These are phyloP conservation scores for Melanerpes aurifrons DNA, from an alignment of 2,113 vertebrate species.

Conservation along the genomic window DNA sequence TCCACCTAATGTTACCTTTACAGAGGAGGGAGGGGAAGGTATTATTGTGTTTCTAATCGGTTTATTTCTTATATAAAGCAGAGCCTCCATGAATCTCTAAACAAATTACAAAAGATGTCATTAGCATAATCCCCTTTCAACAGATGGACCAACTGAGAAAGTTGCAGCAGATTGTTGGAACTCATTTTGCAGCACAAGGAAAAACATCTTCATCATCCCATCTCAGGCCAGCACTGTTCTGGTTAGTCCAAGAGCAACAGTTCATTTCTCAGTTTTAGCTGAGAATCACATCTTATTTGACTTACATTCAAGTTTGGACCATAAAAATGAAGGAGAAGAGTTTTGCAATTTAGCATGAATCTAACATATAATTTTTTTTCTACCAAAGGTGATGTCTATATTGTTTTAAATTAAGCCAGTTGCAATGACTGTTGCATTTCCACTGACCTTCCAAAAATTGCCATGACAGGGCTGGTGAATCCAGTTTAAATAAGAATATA, in stretches of 20 bases:
- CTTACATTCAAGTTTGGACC: not conserved
- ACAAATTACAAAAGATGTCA: not conserved
- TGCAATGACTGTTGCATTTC: not conserved
- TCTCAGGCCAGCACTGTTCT: not conserved
- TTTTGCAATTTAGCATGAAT: not conserved
- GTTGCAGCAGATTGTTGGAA: not conserved
- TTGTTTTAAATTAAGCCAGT: not conserved
- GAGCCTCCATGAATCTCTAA: not conserved
- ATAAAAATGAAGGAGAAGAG: not conserved
- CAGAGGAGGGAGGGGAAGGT: not conserved
- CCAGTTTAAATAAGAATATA: not conserved
- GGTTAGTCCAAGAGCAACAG: not conserved
- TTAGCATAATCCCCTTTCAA: conserved; percentile 16
- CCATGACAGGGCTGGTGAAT: not conserved
- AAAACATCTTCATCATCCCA: not conserved
- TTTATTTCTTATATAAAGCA: not conserved
- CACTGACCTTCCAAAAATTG: not conserved
- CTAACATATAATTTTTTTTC: no score
- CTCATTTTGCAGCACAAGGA: not conserved
- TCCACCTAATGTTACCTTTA: not conserved
- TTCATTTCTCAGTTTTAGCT: not conserved
- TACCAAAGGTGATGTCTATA: not conserved
- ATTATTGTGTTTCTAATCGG: not conserved
- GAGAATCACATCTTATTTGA: not conserved
- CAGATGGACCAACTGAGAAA: conserved; percentile 18